Evolutionary conservation across 1,140 invertebrate genomes (phyloP).

Genomic region (Euglossa dilemma): DNA sequence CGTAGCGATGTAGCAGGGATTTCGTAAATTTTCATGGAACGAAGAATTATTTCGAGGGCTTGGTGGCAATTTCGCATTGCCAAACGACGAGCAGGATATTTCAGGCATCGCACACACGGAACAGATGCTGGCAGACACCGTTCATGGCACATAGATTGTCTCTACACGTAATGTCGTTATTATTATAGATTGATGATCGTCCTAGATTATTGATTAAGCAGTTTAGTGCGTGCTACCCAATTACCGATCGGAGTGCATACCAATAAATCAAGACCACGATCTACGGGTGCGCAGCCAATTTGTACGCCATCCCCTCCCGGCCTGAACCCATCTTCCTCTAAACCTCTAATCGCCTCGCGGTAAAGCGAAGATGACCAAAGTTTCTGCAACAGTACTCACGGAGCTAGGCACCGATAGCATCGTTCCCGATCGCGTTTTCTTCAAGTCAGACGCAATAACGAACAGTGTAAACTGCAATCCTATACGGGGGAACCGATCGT

Average conservation of each 20-base stretch:
- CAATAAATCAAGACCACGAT: conserved; percentile 56
- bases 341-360: conserved; percentile 57
- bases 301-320: conserved; percentile 33
- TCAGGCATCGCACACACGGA: background rate
- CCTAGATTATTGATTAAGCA: conserved; percentile 56
- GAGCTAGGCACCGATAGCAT: conserved; percentile 54
- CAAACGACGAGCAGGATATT: background rate
- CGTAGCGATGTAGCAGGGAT: background rate
- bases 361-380: conserved; percentile 65
- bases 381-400: conserved; percentile 62
- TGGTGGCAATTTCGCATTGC: background rate
- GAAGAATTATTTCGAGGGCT: background rate
- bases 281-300: conserved; percentile 56
- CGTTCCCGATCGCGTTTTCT: conserved; percentile 39
- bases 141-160: conserved; percentile 11
- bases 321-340: conserved; percentile 33
- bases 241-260: conserved; percentile 53
- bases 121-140: background rate
- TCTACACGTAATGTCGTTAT: conserved; percentile 28
- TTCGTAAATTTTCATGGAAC: background rate
- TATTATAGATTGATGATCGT: conserved; percentile 62
- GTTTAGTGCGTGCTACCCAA: conserved; percentile 59
- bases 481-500: conserved; percentile 33
- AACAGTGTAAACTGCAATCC: conserved; percentile 47
- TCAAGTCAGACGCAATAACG: conserved; percentile 45